These are phyloP conservation scores for Aphodius sticticus DNA, from an alignment of 2,888 invertebrate species.

Conservation along the genomic window DNA sequence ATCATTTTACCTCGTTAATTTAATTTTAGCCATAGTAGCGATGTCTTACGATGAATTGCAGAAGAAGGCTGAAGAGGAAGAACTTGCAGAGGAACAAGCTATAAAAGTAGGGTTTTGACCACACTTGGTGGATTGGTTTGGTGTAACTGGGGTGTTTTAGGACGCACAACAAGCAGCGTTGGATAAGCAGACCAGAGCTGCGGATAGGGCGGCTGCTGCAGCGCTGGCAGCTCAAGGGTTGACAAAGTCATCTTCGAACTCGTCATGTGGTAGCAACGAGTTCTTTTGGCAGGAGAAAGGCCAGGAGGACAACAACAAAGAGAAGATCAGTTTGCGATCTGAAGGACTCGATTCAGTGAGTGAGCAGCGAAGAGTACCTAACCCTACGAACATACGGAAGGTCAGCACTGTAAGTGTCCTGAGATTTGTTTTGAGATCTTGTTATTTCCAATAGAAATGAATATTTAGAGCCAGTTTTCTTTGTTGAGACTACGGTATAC, in stretches of 20 bases:
- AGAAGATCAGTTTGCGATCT: conserved; percentile 87
- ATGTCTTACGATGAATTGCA: conserved; percentile 99
- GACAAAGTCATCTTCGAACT: conserved; percentile 87
- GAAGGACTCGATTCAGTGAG: conserved; percentile 90
- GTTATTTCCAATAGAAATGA: conserved; percentile 39
- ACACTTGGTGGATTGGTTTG: not conserved
- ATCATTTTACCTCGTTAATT: conserved; percentile 98
- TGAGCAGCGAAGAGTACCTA: conserved; percentile 74
- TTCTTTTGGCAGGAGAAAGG: conserved; percentile 90
- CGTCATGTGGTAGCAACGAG: conserved; percentile 92
- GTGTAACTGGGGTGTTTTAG: conserved; percentile 57
- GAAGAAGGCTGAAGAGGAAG: conserved; percentile 96
- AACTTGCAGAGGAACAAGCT: conserved; percentile 94
- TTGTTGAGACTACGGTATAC: conserved; percentile 44
- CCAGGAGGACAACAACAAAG: conserved; percentile 88
- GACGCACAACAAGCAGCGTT: conserved; percentile 71
- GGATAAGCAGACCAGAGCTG: conserved; percentile 71
- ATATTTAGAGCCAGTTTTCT: conserved; percentile 32
- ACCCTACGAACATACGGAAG: conserved; percentile 80
- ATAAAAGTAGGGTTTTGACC: conserved; percentile 71
- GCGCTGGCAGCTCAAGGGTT: conserved; percentile 66
- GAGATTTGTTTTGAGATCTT: conserved; percentile 51
- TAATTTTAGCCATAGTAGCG: conserved; percentile 99
- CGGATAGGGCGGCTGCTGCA: conserved; percentile 68
- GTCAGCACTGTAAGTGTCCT: conserved; percentile 88